Evolutionary conservation across 2,888 invertebrate genomes (phyloP), one percentile per base, ranked within the genome.

Genomic region (Eupithecia inturbata): DNA sequence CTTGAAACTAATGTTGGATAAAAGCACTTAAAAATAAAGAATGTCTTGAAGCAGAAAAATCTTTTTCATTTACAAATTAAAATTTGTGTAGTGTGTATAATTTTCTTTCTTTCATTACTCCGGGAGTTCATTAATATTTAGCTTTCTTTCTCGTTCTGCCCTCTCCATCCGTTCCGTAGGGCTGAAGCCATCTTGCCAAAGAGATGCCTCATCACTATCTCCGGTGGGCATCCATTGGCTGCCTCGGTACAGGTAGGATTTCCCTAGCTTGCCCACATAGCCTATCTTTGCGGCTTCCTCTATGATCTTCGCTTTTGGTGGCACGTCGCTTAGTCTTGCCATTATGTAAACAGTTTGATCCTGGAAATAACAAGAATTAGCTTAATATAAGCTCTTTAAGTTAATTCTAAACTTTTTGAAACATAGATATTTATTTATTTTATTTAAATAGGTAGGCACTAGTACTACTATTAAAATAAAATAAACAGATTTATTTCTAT

Each of bases 191-290:
- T 1, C 4, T 22, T 0, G 1, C 85, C 85, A 87, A 64, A 72
- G 82, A 0, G 57, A 63, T 3, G 73, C 22, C 22, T 91, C 89
- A 0, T 89, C 84, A 0, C 79, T 83, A 67, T 91, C 91, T 0
- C 81, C 84, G 3, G 89, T 83, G 0, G 92, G 91, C 85, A 89
- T 87, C 92, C 92, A 92, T 4, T 87, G 82, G 69, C 90, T 88
- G 0, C 92, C 92, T 72, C 87, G 88, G 80, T 91, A 91, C 3
- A 92, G 78, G 73, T 92, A 91, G 6, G 91, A 91, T 69, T 82
- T 88, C 4, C 91, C 91, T 0, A 81, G 81, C 7, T 88, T 82
- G 0, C 85, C 83, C 1, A 83, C 78, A 74, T 81, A 91, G 0
- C 90, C 91, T 0, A 91, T 73, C 33, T 81, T 83, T 0, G 86